Conservation (phyloP, 2,797 vertebrate species). For the Phalanger gymnotis region DNA sequence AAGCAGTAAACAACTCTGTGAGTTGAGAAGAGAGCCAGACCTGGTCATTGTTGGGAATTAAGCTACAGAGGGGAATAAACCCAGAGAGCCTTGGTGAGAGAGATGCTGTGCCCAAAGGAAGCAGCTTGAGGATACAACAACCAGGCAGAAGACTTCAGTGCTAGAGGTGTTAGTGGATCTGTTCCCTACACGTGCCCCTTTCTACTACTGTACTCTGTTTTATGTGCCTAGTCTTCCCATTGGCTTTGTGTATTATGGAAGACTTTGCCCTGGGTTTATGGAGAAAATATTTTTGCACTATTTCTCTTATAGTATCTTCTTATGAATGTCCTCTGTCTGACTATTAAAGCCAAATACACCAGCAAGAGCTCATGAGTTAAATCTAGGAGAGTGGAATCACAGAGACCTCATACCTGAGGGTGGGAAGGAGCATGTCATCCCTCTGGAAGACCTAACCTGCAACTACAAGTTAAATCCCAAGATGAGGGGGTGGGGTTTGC, state of each 20-base stretch:
- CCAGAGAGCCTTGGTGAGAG: neutral
- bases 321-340: neutral
- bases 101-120: neutral
- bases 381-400: neutral
- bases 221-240: neutral
- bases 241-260: neutral
- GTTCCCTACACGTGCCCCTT: neutral
- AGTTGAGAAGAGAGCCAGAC: neutral
- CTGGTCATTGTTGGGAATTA: neutral
- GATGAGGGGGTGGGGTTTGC: no score
- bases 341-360: neutral
- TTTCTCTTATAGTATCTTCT: neutral
- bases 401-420: neutral
- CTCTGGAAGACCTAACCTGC: neutral
- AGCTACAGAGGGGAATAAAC: neutral
- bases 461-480: neutral
- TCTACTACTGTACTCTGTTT: neutral
- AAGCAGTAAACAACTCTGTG: neutral
- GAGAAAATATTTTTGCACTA: neutral
- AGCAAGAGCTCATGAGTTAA: neutral
- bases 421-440: rapidly evolving
- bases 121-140: neutral
- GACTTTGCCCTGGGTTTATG: neutral
- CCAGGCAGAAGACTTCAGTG: neutral
- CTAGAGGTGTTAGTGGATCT: neutral